Conservation (phyloP, 2,113 vertebrate genomes). For the Podilymbus podiceps region DNA sequence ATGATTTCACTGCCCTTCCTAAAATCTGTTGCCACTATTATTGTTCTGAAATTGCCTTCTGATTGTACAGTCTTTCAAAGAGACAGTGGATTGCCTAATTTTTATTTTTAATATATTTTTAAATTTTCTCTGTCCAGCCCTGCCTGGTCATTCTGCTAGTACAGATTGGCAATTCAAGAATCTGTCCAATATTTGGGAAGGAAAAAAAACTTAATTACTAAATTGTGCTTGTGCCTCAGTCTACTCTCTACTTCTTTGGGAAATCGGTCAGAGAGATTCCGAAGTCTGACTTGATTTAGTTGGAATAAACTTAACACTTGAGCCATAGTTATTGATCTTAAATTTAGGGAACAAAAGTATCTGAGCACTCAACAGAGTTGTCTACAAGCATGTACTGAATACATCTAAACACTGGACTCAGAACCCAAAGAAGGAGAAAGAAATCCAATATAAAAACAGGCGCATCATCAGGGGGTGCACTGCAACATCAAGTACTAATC, state of each 20-base stretch:
- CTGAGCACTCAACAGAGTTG: background rate
- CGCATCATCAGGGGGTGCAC: background rate
- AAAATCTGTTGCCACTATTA: background rate
- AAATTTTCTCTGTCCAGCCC: background rate
- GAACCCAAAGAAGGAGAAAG: background rate
- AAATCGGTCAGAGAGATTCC: background rate
- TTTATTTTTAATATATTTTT: background rate
- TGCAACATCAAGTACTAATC: background rate
- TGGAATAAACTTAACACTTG: background rate
- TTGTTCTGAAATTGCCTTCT: background rate
- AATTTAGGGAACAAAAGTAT: background rate
- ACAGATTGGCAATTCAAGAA: background rate
- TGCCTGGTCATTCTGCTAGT: background rate
- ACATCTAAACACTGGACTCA: background rate
- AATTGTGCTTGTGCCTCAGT: background rate
- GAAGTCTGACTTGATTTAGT: background rate
- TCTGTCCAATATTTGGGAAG: background rate
- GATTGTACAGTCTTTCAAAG: background rate
- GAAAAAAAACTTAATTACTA: background rate
- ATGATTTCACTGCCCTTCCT: background rate
- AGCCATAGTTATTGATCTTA: background rate
- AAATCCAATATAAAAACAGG: background rate
- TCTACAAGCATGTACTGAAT: background rate
- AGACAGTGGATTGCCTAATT: background rate
- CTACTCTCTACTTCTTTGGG: background rate